Evolutionary conservation across 2,888 invertebrate species (phyloP).

Genomic region (Meloe dianella): DNA sequence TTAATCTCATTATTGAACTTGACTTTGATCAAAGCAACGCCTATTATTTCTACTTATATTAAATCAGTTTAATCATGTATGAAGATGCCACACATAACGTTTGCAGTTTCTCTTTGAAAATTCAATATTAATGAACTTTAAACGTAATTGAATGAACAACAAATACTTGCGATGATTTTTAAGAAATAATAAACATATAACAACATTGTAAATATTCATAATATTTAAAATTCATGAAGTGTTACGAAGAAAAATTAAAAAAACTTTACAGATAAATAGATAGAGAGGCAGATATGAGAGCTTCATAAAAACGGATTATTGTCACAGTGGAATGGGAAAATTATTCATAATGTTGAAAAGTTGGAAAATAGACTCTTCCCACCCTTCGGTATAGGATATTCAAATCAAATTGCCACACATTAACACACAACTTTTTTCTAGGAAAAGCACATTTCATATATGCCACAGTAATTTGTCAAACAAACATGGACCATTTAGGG

Average conservation of each 20-base stretch:
- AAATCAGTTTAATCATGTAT: background rate
- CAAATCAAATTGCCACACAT: background rate
- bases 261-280: background rate
- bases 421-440: too few relatives aligned
- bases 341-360: background rate
- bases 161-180: background rate
- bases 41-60: background rate
- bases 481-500: background rate
- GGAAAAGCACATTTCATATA: too few relatives aligned
- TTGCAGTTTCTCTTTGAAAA: background rate
- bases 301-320: background rate
- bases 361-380: background rate
- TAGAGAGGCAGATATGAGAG: background rate
- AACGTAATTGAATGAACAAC: conserved; percentile 24
- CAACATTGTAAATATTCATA: background rate
- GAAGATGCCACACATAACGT: background rate
- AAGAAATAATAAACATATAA: background rate
- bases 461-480: background rate
- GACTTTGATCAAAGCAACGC: background rate
- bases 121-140: conserved; percentile 26
- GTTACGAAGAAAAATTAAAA: background rate
- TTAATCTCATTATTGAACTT: background rate
- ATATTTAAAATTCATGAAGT: conserved; percentile 1
- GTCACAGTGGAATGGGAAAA: background rate
- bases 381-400: background rate